Evolutionary conservation across 2,888 invertebrate genomes (phyloP), one percentile per base, ranked within the genome.

Genomic region (Aporophyla lueneburgensis): DNA sequence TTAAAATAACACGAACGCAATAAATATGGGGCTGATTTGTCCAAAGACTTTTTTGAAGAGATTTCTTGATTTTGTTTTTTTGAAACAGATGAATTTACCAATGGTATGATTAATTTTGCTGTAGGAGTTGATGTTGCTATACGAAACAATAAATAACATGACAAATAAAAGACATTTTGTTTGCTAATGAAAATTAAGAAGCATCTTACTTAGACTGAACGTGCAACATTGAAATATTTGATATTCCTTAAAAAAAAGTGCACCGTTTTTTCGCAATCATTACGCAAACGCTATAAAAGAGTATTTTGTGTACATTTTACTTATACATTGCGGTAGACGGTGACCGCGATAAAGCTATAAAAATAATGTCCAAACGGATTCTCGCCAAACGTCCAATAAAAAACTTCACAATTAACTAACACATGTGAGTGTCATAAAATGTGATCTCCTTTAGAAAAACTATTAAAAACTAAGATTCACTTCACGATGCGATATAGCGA

Each of bases 381-480:
- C 83, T 54, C 72, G 74, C 70, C 80, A 74, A 85, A 81, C 61
- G 49, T 24, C 16, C 58, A 61, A 79, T 86, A 86, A 89, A 89
- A 89, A 89, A 84, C 82, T 81, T 80, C 76, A 86, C 88, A 89
- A 89, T 89, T 89, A 86, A 85, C 81, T 71, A 72, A 87, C 83
- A 87, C 87, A 86, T 85, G 83, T 84, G 86, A 87, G 83, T 78
- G 80, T 81, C 81, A 87, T 87, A 87, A 87, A 87, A 86, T 86
- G 86, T 83, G 86, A 85, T 81, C 83, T 76, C 61, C 74, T 87
- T 85, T 83, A 80, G 80, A 87, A 86, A 87, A 86, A 87, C 85
- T 77, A 85, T 78, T 85, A 85, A 87, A 86, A 81, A 83, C 72
- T 79, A 83, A 85, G 78, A 85, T 80, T 81, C 85, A 83, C 79